Evolutionary conservation across 2,888 invertebrate genomes (phyloP), one percentile per base, ranked within the genome.

Genomic region (Miltochrista miniata): DNA sequence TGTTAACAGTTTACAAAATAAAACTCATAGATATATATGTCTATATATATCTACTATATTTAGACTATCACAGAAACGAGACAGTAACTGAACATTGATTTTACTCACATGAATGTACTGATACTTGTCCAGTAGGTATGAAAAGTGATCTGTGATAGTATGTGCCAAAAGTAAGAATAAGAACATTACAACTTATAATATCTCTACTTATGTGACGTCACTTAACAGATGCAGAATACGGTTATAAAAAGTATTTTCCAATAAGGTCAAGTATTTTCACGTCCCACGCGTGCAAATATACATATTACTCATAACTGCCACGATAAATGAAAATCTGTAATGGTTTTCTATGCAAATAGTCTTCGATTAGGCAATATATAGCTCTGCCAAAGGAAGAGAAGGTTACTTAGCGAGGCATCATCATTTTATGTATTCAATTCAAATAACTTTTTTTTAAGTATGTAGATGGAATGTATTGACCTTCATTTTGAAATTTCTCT

Each of bases 341-440:
- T 64, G 61, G 61, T 68, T 72, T 68, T 68, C 69, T 61, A 45
- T 64, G 63, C 63, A 76, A 73, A 74, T 61, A 75, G 56, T 59
- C 50, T 51, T 61, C 59, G 64, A 64, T 64, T 10, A 29, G 14
- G 29, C 14, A 31, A n/a, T 30, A 7, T 8, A 15, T n/a, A 24
- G 5, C 18, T 15, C 3, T 15, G 10, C 8, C 15, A 24, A 11
- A 1, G 5, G 12, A 14, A 1, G 11, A 14, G 5, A 39, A 24
- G 1, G 37, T n/a, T 12, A 14, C 10, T n/a, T n/a, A 30, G 11
- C 15, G 35, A n/a, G n/a, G 12, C 7, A 24, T 13, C 14, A 14
- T n/a, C 8, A 31, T 1, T 4, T 13, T 9, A 40, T 13, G 18
- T 24, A 24, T 24, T 24, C 18, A 24, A 24, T 24, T 24, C 18